Evolutionary conservation across 2,888 invertebrate species (phyloP), one percentile per base, ranked within the genome.

Genomic region (Hyalella azteca): DNA sequence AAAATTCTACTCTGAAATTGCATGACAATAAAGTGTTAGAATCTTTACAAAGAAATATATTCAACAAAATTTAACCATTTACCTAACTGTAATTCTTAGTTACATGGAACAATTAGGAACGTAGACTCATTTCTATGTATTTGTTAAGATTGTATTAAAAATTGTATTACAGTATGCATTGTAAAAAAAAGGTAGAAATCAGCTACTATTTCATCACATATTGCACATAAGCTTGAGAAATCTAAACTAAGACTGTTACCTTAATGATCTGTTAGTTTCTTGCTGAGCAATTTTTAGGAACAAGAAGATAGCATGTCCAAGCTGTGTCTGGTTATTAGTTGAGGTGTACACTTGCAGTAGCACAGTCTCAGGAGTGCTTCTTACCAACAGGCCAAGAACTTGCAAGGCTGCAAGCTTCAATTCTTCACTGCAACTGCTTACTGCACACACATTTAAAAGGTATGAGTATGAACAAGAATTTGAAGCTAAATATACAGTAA

Each of bases 361-460:
- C 36, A 66, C 66, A 13, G 22, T 19, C 66, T 66, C 36, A 36
- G 36, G 36, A 5, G 66, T 66, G 39, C 19, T 66, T 19, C 4
- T 66, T 7, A 66, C 66, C 36, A 66, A 15, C 15, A 9, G 9
- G 36, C 39, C 19, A 32, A 66, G 32, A 7, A 36, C 66, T 36
- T 66, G 13, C 19, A 66, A 22, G 22, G 36, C 36, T 66, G 66
- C 32, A 13, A 66, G 19, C 36, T 66, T 66, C 19, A 66, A 19
- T 36, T 66, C 66, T 36, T 66, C 66, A 66, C 66, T 66, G 66
- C 66, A 66, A 66, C 19, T 19, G 36, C 66, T 66, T 29, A 66
- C 66, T 66, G 66, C 66, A 66, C 32, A 66, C 3, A 66, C 54
- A 54, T 54, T 54, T 54, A 54, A 54, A 3, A 1, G 22, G 13